phyloP scores from a whole-genome alignment of 2,888 invertebrate species.

The Carpatolechia fugitivella region DNA sequence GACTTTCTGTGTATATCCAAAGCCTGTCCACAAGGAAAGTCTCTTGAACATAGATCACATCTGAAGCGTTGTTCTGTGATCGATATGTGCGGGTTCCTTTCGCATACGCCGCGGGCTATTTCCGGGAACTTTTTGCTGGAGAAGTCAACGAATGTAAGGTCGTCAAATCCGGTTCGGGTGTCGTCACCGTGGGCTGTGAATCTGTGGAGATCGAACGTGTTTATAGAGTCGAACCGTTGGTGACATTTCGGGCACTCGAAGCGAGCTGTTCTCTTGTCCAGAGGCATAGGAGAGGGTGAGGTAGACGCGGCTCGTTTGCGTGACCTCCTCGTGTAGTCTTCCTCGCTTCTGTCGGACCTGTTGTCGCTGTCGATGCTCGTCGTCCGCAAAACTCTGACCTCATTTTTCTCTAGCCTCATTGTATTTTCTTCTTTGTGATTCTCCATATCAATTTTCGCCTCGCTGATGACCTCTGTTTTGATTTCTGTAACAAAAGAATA shows the following conservation, averaged over 20 bases:
- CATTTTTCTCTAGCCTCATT: conserved; percentile 55
- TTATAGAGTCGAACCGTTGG: conserved; percentile 85
- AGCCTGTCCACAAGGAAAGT: conserved; percentile 85
- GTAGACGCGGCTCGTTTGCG: conserved; percentile 66
- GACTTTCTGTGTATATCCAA: conserved; percentile 82
- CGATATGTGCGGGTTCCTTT: conserved; percentile 81
- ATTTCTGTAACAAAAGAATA: conserved; percentile 71
- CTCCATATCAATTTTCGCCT: conserved; percentile 64
- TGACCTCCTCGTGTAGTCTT: conserved; percentile 56
- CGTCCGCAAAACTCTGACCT: conserved; percentile 55
- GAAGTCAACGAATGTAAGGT: conserved; percentile 88
- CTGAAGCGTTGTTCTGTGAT: conserved; percentile 81
- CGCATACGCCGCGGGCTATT: conserved; percentile 86
- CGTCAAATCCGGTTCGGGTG: conserved; percentile 83
- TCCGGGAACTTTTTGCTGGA: conserved; percentile 88
- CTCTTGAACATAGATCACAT: conserved; percentile 84
- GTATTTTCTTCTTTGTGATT: conserved; percentile 46
- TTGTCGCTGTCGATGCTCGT: conserved; percentile 78
- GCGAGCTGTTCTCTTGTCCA: conserved; percentile 62
- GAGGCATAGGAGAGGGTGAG: conserved; percentile 56
- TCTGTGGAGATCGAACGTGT: conserved; percentile 84
- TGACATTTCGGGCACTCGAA: conserved; percentile 87
- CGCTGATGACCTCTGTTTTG: conserved; percentile 73
- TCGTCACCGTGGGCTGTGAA: conserved; percentile 81
- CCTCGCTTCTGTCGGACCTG: conserved; percentile 77